phyloP scores from a whole-genome alignment of 2,888 invertebrate genomes.

The Diogma glabrata region DNA sequence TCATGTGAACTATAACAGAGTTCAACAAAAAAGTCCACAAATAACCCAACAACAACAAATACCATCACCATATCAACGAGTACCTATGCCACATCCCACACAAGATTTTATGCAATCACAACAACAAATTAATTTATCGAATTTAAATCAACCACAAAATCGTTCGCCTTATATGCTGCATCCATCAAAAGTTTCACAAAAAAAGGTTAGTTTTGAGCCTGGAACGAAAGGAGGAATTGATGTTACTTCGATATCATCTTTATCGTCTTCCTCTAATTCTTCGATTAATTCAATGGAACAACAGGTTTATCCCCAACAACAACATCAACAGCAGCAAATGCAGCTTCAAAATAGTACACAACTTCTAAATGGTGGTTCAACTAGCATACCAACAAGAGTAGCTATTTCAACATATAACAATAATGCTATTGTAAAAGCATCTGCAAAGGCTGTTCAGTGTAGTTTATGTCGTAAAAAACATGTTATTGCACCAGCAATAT shows the following conservation, averaged over 20 bases:
- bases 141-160: slow-evolving; percentile 30
- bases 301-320: slow-evolving; percentile 27
- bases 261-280: too few relatives aligned
- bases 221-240: slow-evolving; percentile 56
- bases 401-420: slow-evolving; percentile 24
- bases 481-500: slow-evolving; percentile 63
- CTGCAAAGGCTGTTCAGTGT: slow-evolving; percentile 55
- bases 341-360: slow-evolving; percentile 14
- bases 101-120: slow-evolving; percentile 8
- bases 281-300: slow-evolving; percentile 20
- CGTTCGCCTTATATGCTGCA: slow-evolving; percentile 52
- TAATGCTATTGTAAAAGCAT: slow-evolving; percentile 37
- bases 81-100: slow-evolving; percentile 50
- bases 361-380: slow-evolving; percentile 29
- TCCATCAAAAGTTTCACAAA: slow-evolving; percentile 43
- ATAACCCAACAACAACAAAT: slow-evolving; percentile 21
- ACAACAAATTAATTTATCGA: slow-evolving; percentile 3
- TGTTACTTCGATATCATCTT: slow-evolving; percentile 24
- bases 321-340: slow-evolving; percentile 8
- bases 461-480: slow-evolving; percentile 79
- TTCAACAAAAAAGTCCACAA: slow-evolving; percentile 15
- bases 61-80: slow-evolving; percentile 45
- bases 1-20: slow-evolving; percentile 20
- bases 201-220: slow-evolving; percentile 63
- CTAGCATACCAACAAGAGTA: slow-evolving; percentile 36